Percentiles rank a stretch among this genome's conserved stretches.
Conservation (phyloP, 2,113 vertebrate species). For the Tragelaphus scriptus region DNA sequence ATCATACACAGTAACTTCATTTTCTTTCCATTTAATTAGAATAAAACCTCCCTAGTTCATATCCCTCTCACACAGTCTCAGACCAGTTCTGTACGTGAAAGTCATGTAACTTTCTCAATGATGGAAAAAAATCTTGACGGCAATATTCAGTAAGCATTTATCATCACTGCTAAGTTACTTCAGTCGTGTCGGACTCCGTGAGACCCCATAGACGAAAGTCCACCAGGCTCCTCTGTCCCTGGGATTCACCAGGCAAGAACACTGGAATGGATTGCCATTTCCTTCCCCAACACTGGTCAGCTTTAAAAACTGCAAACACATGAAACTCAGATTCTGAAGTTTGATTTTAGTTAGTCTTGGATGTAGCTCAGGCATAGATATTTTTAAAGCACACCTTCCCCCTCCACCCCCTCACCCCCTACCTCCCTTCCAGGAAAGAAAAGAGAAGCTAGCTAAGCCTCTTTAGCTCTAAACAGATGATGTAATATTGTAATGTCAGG, state of each 20-base stretch:
- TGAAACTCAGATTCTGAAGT: neutral
- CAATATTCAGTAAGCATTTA: neutral
- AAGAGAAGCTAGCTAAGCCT: neutral
- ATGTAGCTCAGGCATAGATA: neutral
- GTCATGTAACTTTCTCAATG: neutral
- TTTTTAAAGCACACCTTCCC: neutral
- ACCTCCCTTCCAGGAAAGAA: neutral
- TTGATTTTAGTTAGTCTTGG: neutral
- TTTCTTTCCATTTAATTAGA: neutral
- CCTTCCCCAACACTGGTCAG: neutral
- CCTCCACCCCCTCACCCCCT: neutral
- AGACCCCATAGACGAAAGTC: too few relatives aligned
- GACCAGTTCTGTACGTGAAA: neutral
- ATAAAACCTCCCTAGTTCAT: neutral
- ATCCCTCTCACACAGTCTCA: neutral
- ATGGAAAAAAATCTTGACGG: neutral
- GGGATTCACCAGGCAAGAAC: too few relatives aligned
- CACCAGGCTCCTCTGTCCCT: too few relatives aligned
- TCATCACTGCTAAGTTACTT: neutral
- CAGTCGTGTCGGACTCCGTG: too few relatives aligned
- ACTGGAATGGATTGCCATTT: too few relatives aligned
- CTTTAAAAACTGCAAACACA: neutral
- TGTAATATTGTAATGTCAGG: conserved; percentile 40
- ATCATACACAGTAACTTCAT: neutral
- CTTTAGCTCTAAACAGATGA: neutral